phyloP scores from a whole-genome alignment of 2,888 invertebrate genomes.

The Nomada ferruginata region DNA sequence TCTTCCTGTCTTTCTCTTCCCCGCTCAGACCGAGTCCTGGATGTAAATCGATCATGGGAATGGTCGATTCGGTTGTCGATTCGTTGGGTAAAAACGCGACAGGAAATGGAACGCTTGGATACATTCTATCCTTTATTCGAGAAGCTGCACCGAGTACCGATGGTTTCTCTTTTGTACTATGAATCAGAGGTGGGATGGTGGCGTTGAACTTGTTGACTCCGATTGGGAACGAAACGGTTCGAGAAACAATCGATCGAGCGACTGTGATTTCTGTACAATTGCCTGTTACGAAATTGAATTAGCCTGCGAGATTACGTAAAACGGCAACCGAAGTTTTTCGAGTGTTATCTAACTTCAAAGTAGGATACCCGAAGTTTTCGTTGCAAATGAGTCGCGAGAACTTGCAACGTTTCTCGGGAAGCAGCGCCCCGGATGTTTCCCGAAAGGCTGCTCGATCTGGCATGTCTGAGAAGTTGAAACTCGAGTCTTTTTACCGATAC shows the following conservation, averaged over 20 bases:
- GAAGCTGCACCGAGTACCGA: background rate
- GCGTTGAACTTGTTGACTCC: background rate
- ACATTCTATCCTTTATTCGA: constrained; percentile 13
- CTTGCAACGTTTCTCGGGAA: constrained; percentile 7
- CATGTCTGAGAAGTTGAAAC: constrained; percentile 20
- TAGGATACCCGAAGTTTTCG: background rate
- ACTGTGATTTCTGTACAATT: background rate
- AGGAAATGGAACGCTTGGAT: constrained; percentile 7
- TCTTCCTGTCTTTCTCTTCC: background rate
- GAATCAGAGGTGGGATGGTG: background rate
- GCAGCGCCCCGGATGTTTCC: constrained; percentile 15
- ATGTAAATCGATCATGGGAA: constrained; percentile 49
- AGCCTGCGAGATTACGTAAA: background rate
- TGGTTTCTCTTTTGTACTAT: background rate
- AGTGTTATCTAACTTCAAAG: background rate
- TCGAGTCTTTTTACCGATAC: constrained; percentile 25
- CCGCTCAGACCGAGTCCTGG: background rate
- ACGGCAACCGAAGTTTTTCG: background rate
- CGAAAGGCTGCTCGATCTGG: constrained; percentile 6
- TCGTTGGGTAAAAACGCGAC: constrained; percentile 24
- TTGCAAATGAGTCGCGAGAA: constrained; percentile 25
- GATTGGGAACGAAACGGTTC: background rate
- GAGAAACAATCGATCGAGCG: background rate
- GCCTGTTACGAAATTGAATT: background rate
- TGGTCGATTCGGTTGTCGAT: constrained; percentile 9